Percentiles rank a stretch among this genome's conserved stretches.
Conservation (phyloP, 2,888 invertebrate species). For the Podotricha telesiphe region DNA sequence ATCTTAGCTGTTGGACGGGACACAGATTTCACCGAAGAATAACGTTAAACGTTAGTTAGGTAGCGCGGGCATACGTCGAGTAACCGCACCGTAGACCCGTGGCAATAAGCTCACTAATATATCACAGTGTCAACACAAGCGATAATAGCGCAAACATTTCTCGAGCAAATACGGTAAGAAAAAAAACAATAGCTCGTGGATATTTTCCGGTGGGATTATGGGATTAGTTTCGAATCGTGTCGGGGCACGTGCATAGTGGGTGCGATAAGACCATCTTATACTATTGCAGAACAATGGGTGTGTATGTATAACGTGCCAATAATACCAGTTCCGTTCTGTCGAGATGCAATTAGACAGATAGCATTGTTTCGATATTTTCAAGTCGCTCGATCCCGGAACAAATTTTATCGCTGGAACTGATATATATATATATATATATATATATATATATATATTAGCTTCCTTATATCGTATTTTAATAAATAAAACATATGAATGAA, state of each 20-base stretch:
- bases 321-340: constrained; percentile 54
- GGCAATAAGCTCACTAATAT: constrained; percentile 67
- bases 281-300: constrained; percentile 41
- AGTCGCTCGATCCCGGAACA: constrained; percentile 56
- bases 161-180: constrained; percentile 67
- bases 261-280: constrained; percentile 57
- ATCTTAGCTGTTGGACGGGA: constrained; percentile 31
- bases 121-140: constrained; percentile 62
- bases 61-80: constrained; percentile 27
- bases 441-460: too few relatives aligned
- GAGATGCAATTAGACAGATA: constrained; percentile 65
- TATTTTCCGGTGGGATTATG: constrained; percentile 77
- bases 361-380: constrained; percentile 63
- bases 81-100: constrained; percentile 46
- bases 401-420: constrained; percentile 59
- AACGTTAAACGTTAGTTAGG: constrained; percentile 40
- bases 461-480: constrained; percentile 52
- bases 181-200: constrained; percentile 74
- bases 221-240: constrained; percentile 64
- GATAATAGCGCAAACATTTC: constrained; percentile 71
- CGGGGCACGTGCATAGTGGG: constrained; percentile 61
- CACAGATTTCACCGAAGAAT: constrained; percentile 31
- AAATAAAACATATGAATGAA: constrained; percentile 43
- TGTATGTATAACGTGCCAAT: constrained; percentile 55
- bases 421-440: too few relatives aligned